Conservation (phyloP, 1,140 invertebrate species). For the Drosophila lini region DNA sequence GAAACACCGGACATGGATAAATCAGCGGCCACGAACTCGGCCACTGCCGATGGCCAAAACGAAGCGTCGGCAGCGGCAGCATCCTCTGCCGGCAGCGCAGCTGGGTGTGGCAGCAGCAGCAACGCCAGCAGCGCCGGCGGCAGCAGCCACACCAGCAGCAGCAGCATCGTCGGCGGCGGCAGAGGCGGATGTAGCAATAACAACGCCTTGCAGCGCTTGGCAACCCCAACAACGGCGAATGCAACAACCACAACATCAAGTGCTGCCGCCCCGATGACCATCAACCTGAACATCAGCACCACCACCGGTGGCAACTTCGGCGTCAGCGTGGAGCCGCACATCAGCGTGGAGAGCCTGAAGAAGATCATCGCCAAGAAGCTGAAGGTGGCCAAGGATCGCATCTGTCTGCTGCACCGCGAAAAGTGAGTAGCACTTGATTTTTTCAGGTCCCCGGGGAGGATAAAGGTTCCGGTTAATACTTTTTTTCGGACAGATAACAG, state of each 20-base stretch:
- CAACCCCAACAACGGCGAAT: conserved; percentile 26
- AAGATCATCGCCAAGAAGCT: conserved; percentile 95
- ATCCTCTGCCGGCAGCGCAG: conserved; percentile 27
- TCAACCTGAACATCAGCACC: conserved; percentile 93
- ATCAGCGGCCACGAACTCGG: conserved; percentile 69
- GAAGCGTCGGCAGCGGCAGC: conserved; percentile 43
- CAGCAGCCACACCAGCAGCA: conserved; percentile 11
- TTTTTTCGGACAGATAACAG: not conserved
- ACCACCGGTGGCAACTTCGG: conserved; percentile 96
- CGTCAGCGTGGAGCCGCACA: conserved; percentile 90
- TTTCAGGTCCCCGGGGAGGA: not conserved
- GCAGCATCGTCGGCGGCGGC: conserved; percentile 4
- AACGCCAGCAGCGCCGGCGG: conserved; percentile 25
- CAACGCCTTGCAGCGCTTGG: conserved; percentile 45
- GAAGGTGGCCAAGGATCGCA: conserved; percentile 95
- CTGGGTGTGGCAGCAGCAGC: conserved; percentile 51
- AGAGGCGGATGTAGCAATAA: conserved; percentile 27
- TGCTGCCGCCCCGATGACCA: conserved; percentile 68
- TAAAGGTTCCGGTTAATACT: not conserved
- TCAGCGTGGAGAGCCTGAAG: conserved; percentile 94
- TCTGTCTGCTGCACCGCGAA: conserved; percentile 95
- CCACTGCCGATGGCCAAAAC: conserved; percentile 59
- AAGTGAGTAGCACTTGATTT: conserved; percentile 88
- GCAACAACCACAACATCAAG: conserved; percentile 7
- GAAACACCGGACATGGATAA: conserved; percentile 62